Percentiles rank a stretch among this genome's conserved stretches.
Conservation (phyloP, 2,797 vertebrate species). For the Karalla daura region DNA sequence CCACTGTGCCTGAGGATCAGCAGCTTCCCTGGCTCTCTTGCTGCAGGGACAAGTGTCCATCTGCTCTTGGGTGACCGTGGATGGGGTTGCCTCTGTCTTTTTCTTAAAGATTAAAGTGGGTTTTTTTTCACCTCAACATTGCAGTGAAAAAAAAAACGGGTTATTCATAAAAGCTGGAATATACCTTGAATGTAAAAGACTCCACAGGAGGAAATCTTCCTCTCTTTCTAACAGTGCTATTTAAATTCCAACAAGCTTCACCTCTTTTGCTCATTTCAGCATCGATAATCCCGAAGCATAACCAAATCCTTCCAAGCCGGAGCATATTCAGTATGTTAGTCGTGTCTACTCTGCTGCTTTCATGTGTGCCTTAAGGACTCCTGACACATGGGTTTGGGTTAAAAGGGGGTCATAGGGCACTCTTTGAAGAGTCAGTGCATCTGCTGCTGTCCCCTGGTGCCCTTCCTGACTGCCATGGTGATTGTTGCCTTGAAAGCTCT, state of each 20-base stretch:
- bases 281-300: slow-evolving; percentile 14
- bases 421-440: slow-evolving; percentile 40
- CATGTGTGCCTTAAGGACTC: slow-evolving; percentile 32
- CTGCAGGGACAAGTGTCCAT: slow-evolving; percentile 34
- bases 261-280: background rate
- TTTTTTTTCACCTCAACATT: background rate
- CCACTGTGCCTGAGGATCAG: slow-evolving; percentile 27
- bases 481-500: slow-evolving; percentile 25
- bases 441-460: slow-evolving; percentile 20
- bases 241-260: slow-evolving; percentile 13
- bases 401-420: slow-evolving; percentile 37
- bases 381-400: slow-evolving; percentile 32
- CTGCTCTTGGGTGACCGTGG: slow-evolving; percentile 38
- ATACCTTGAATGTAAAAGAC: too few relatives aligned
- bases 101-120: slow-evolving; percentile 32
- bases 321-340: slow-evolving; percentile 3
- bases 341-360: slow-evolving; percentile 21
- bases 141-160: background rate
- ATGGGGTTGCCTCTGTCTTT: background rate
- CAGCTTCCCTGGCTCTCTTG: slow-evolving; percentile 29
- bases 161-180: background rate
- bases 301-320: slow-evolving; percentile 8
- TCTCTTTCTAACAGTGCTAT: slow-evolving; percentile 1
- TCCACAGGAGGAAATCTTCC: too few relatives aligned
- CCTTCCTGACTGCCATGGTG: slow-evolving; percentile 8